Percentiles rank a stretch among this genome's conserved stretches.
Conservation (phyloP, 2,888 invertebrate genomes). For the Hydroisotoma schaefferi region DNA sequence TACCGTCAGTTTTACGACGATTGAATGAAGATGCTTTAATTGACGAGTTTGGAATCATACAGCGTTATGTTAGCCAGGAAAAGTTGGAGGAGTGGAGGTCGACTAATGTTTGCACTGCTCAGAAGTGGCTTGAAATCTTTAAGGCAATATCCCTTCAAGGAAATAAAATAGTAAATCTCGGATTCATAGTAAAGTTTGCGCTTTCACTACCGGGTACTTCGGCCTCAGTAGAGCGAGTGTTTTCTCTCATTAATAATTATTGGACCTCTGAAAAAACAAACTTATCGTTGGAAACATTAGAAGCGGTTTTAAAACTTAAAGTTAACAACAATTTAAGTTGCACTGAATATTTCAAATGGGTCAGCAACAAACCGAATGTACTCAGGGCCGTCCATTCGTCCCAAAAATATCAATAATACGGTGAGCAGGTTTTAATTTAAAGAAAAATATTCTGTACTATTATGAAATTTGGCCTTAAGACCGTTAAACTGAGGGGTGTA, state of each 20-base stretch:
- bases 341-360: conserved; percentile 2
- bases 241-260: conserved; percentile 5
- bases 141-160: not conserved
- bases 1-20: not conserved
- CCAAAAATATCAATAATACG: not conserved
- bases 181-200: not conserved
- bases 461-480: not conserved
- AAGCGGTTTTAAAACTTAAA: not conserved
- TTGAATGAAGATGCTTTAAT: not conserved
- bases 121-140: conserved; percentile 15
- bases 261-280: conserved; percentile 6
- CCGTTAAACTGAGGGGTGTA: not conserved
- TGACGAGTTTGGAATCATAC: conserved; percentile 7
- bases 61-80: not conserved
- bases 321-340: not conserved
- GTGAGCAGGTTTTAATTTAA: no score
- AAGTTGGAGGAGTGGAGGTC: not conserved
- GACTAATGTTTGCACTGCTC: not conserved
- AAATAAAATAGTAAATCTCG: not conserved
- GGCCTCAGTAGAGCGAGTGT: conserved; percentile 1
- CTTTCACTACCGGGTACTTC: conserved; percentile 9
- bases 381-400: conserved; percentile 2
- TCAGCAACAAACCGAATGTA: not conserved
- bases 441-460: not conserved
- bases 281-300: not conserved